Base-by-base conservation (phyloP, 2,888 invertebrate species). In the Eudemis profundana region DNA sequence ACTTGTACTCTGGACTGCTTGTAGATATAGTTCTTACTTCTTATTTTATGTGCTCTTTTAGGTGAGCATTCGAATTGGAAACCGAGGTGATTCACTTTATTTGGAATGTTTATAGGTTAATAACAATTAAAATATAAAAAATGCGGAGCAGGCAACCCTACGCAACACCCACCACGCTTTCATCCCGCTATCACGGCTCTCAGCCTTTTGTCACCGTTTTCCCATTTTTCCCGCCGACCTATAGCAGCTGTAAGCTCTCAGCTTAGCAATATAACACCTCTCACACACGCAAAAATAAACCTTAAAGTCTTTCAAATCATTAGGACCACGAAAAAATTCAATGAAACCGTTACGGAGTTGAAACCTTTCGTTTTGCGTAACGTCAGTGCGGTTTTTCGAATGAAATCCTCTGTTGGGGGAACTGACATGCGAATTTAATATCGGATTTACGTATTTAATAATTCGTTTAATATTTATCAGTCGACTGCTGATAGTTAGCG, bases 171-270 rank as follows among this genome's bases (percentile, higher is more conserved):
- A 87, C 81, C 82, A 85, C 81, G 86, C 85, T 87, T 85, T 83
- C 84, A 86, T 74, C 78, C 81, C 84, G 88, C 89, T 89, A 92
- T 90, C 90, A 90, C 90, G 90, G 88, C 90, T 89, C 87, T 92
- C 90, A 89, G 87, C 82, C 77, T 84, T 67, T 70, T 89, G 90
- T 88, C 88, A 88, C 82, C 88, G 79, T 84, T 87, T 87, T 88
- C 86, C 86, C 85, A 86, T 90, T 92, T 91, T 91, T 90, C 87
- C 86, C 85, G 83, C 81, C 74, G 71, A 72, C 74, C 71, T 63
- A 67, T 66, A 61, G 56, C 62, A 57, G 54, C 44, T 27, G 50
- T 61, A 66, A 57, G 36, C 59, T 69, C 69, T 66, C 66, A 73
- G 74, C 73, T 68, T 66, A 53, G 68, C 62, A 53, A 72, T 74